phyloP scores from a whole-genome alignment of 2,797 vertebrate species.

The Amblyraja radiata region DNA sequence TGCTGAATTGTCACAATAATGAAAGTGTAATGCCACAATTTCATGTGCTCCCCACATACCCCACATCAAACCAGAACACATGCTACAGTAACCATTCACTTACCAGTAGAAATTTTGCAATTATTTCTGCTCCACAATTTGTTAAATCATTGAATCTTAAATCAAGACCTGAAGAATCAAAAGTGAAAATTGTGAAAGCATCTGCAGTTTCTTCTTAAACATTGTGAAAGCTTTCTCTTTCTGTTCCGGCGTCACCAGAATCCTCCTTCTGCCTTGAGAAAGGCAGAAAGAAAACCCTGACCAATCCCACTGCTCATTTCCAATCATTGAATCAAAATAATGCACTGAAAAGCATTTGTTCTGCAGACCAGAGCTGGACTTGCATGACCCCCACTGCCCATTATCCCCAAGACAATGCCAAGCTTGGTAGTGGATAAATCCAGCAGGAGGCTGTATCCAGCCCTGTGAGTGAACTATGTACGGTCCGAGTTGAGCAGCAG shows the following conservation, averaged over 20 bases:
- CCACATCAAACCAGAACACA: background rate
- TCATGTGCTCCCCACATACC: background rate
- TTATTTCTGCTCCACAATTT: conserved; percentile 16
- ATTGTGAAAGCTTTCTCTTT: background rate
- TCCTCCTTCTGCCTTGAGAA: background rate
- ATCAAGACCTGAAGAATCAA: conserved; percentile 9
- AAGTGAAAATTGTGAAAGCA: background rate
- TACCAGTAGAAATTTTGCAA: conserved; percentile 8
- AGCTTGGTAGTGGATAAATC: too few relatives aligned
- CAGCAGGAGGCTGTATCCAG: too few relatives aligned
- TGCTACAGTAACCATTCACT: background rate
- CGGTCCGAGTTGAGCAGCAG: too few relatives aligned
- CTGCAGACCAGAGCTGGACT: too few relatives aligned
- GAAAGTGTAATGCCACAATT: background rate
- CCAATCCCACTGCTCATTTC: background rate
- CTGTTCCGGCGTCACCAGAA: background rate
- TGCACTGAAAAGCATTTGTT: too few relatives aligned
- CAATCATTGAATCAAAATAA: too few relatives aligned
- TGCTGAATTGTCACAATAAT: background rate
- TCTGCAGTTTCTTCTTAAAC: too few relatives aligned
- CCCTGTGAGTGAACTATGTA: too few relatives aligned
- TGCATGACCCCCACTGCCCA: too few relatives aligned
- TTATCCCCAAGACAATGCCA: too few relatives aligned
- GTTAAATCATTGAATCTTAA: background rate
- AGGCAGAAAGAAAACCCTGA: background rate